Evolutionary conservation across 2,888 invertebrate species (phyloP), one percentile per base, ranked within the genome.

Genomic region (Adelognathus sp.): DNA sequence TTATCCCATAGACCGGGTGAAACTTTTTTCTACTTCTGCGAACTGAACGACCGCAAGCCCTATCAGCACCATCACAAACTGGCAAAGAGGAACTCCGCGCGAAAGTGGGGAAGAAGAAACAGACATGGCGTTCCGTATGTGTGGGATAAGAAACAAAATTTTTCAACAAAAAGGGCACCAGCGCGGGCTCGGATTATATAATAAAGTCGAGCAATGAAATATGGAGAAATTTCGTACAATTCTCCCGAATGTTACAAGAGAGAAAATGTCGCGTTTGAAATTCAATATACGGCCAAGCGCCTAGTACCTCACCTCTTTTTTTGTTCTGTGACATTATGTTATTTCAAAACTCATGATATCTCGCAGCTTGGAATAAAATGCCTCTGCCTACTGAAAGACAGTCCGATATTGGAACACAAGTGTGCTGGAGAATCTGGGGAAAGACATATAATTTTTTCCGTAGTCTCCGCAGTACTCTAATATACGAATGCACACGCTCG

Each of bases 391-490:
- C 50, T 16, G 16, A 39, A 4, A 52, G 60, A 50, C 39, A 14
- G 83, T 81, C 71, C 84, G 81, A 85, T 86, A 86, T 86, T 86
- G 86, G 83, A 85, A 82, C 71, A n/a, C n/a, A 81, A 63, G 82
- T 82, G 79, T 81, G 85, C 85, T 76, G 81, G 80, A 77, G 71
- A 86, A 80, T 71, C 82, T 82, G 76, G 52, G 39, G 73, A 75
- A 74, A 64, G 77, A 52, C 31, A 41, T 27, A 63, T 31, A 56
- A 64, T 63, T 31, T 63, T 18, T 11, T 36, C 6, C 33, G 31
- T 56, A 18, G 21, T 69, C 60, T 27, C 18, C 44, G 18, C 31
- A 50, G 16, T 24, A 27, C 52, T 54, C 36, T 36, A 24, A 56
- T 56, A 39, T 46, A 52, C 36, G 60, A 67, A 50, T 58, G 63